Percentiles rank a stretch among this genome's conserved stretches.
phyloP scores from a whole-genome alignment of 92 coral and sea anemone genomes.

The Zoanthus gigantus region DNA sequence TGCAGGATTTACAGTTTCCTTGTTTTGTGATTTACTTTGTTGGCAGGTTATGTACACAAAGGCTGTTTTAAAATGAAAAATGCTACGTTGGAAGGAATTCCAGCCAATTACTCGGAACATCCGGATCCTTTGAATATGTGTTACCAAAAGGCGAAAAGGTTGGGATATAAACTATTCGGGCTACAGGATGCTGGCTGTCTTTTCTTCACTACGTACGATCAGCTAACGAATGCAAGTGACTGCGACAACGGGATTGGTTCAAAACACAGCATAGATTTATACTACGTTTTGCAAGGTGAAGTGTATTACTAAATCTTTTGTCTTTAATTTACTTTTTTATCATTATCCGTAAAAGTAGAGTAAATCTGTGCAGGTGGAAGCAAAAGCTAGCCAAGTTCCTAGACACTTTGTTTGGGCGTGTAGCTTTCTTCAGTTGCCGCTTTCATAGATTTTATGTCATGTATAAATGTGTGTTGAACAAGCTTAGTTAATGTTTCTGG shows the following conservation, averaged over 20 bases:
- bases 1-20: background rate
- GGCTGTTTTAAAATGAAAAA: background rate
- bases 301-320: background rate
- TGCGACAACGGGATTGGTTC: constrained; percentile 7
- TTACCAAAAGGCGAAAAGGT: background rate
- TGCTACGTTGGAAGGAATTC: background rate
- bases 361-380: background rate
- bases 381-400: too few relatives aligned
- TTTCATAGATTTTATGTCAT: too few relatives aligned
- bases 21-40: background rate
- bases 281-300: constrained; percentile 13
- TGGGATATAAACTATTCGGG: constrained; percentile 13
- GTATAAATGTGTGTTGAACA: too few relatives aligned
- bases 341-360: background rate
- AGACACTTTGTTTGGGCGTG: too few relatives aligned
- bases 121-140: background rate
- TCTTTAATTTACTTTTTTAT: background rate
- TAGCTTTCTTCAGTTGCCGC: too few relatives aligned
- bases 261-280: constrained; percentile 7
- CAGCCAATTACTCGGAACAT: constrained; percentile 2
- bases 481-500: too few relatives aligned
- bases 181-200: constrained; percentile 18
- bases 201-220: background rate
- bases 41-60: constrained; percentile 17
- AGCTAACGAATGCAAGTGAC: constrained; percentile 9